phyloP scores from a whole-genome alignment of 2,888 invertebrate genomes.

The Dicranocentrus wangi region DNA sequence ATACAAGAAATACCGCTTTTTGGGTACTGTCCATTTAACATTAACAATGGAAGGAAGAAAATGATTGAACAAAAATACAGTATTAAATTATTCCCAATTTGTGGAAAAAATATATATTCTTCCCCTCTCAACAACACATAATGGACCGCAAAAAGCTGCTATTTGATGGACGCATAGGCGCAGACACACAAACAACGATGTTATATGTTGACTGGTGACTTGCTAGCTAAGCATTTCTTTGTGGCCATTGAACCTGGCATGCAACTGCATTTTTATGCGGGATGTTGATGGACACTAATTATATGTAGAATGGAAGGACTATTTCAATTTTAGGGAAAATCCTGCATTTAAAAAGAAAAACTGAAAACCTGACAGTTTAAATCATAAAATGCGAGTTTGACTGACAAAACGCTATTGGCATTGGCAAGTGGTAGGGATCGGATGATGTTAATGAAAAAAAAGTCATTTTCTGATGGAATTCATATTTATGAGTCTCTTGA shows the following conservation, averaged over 20 bases:
- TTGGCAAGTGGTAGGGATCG: too few species aligned
- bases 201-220: too few species aligned
- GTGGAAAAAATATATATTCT: conserved; percentile 17
- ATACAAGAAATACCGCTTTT: neutral
- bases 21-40: neutral
- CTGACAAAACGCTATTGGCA: too few species aligned
- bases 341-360: neutral
- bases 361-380: neutral
- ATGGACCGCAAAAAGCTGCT: neutral
- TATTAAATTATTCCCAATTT: conserved; percentile 31
- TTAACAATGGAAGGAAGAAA: conserved; percentile 6
- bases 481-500: too few species aligned
- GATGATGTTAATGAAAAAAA: too few species aligned
- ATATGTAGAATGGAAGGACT: conserved; percentile 27
- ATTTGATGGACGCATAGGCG: neutral
- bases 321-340: conserved; percentile 23
- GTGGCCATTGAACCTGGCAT: conserved; percentile 46
- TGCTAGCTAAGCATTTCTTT: too few species aligned
- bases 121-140: neutral
- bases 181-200: neutral
- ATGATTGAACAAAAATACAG: conserved; percentile 2
- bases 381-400: conserved; percentile 7
- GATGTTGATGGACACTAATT: conserved; percentile 46
- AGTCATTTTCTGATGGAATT: too few species aligned
- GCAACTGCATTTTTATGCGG: neutral